phyloP scores from a whole-genome alignment of 2,113 vertebrate species.

The Ciconia stormi region DNA sequence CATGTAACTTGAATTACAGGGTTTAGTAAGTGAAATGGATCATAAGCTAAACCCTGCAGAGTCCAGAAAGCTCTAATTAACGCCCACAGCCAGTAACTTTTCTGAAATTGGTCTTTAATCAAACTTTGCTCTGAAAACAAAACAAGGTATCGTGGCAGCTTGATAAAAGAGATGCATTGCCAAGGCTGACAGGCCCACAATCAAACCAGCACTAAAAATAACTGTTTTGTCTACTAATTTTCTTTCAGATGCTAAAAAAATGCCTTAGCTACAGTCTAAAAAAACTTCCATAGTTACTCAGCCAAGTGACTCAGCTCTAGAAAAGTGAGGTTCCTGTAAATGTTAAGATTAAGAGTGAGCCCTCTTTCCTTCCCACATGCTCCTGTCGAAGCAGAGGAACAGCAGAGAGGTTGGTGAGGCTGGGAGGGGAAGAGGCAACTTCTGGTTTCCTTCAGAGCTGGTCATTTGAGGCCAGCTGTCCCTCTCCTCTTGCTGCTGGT shows the following conservation, averaged over 20 bases:
- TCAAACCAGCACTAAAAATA: constrained; percentile 68
- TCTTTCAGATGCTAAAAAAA: constrained; percentile 54
- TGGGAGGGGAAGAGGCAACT: neutral
- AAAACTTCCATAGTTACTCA: constrained; percentile 5
- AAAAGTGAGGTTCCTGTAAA: neutral
- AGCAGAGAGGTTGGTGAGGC: neutral
- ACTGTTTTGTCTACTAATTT: constrained; percentile 42
- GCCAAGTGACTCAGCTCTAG: constrained; percentile 47
- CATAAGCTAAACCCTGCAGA: constrained; percentile 38
- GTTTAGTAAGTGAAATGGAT: constrained; percentile 43
- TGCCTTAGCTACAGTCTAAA: constrained; percentile 1
- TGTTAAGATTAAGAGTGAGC: neutral
- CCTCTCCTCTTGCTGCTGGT: neutral
- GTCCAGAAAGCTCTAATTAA: constrained; percentile 71
- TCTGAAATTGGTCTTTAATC: constrained; percentile 67
- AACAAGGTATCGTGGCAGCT: constrained; percentile 58
- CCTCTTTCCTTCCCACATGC: neutral
- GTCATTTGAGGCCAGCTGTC: neutral
- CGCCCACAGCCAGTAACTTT: constrained; percentile 52
- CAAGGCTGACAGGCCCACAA: constrained; percentile 55
- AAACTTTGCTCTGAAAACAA: constrained; percentile 64
- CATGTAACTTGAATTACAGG: constrained; percentile 66
- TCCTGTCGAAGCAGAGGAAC: neutral
- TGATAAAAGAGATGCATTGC: constrained; percentile 65
- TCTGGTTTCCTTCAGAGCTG: neutral